Evolutionary conservation across 2,797 vertebrate species (phyloP).

Genomic region (Pseudocheirus occidentalis): DNA sequence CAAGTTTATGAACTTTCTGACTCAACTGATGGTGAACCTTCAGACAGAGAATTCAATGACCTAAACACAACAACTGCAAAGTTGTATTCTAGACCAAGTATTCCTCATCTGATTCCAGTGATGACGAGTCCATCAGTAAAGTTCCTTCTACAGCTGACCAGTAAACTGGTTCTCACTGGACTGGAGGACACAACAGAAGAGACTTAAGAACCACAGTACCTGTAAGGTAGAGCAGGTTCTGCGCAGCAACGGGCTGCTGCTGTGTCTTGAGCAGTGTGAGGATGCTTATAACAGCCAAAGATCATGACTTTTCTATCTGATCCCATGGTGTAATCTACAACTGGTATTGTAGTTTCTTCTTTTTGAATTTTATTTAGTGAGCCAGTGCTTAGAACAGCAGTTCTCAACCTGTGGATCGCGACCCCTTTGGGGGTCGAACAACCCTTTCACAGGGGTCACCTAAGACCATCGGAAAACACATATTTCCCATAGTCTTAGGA

Average conservation of each 20-base stretch:
- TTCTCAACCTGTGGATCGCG: too few species aligned
- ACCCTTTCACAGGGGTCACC: too few species aligned
- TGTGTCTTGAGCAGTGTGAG: not conserved
- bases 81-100: too few species aligned
- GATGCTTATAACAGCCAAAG: not conserved
- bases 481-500: too few species aligned
- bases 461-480: too few species aligned
- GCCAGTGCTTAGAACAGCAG: not conserved
- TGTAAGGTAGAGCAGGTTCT: not conserved
- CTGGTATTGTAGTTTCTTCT: not conserved
- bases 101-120: not conserved
- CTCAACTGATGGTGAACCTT: not conserved
- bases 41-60: not conserved
- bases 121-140: not conserved
- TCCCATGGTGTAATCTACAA: not conserved
- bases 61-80: not conserved
- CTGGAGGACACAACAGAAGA: not conserved
- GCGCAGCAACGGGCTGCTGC: not conserved
- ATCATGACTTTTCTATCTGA: not conserved
- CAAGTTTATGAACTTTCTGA: not conserved
- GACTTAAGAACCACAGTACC: not conserved
- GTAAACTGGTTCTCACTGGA: not conserved
- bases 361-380: not conserved
- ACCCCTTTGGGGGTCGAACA: too few species aligned
- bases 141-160: not conserved